Percentiles rank a stretch among this genome's conserved stretches.
Evolutionary conservation across 1,140 invertebrate genomes (phyloP).

Genomic region (Arctopsyche grandis): DNA sequence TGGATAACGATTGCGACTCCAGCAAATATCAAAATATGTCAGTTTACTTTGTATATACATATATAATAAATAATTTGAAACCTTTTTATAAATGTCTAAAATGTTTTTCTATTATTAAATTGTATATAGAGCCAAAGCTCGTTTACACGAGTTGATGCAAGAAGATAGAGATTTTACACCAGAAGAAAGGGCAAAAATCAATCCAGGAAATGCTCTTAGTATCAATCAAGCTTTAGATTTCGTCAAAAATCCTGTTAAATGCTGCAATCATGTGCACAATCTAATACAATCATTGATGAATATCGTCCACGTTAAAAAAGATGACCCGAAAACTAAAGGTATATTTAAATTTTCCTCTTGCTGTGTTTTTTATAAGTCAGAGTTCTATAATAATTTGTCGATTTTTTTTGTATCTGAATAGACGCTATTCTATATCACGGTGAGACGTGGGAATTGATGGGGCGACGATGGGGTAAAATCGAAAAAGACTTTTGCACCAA

Average conservation of each 20-base stretch:
- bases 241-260: conserved; percentile 95
- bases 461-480: conserved; percentile 97
- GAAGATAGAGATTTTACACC: conserved; percentile 88
- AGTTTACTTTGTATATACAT: conserved; percentile 65
- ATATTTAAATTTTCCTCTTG: conserved; percentile 23
- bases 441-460: conserved; percentile 99
- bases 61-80: not conserved
- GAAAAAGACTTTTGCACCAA: conserved; percentile 98
- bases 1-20: conserved; percentile 98
- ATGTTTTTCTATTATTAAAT: not conserved
- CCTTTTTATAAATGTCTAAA: not conserved
- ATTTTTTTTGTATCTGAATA: conserved; percentile 56
- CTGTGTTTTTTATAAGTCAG: not conserved
- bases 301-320: conserved; percentile 86
- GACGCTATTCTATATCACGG: conserved; percentile 95
- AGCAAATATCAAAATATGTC: conserved; percentile 96
- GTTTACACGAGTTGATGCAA: conserved; percentile 93
- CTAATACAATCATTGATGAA: conserved; percentile 88
- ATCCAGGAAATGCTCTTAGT: conserved; percentile 88
- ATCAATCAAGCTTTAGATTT: conserved; percentile 91
- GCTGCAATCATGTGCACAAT: conserved; percentile 89
- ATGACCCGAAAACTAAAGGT: conserved; percentile 89
- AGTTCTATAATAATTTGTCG: not conserved
- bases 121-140: conserved; percentile 90
- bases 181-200: conserved; percentile 87